These are phyloP conservation scores for Dendrocincla fuliginosa DNA, from an alignment of 2,797 vertebrate species.

Conservation along the genomic window DNA sequence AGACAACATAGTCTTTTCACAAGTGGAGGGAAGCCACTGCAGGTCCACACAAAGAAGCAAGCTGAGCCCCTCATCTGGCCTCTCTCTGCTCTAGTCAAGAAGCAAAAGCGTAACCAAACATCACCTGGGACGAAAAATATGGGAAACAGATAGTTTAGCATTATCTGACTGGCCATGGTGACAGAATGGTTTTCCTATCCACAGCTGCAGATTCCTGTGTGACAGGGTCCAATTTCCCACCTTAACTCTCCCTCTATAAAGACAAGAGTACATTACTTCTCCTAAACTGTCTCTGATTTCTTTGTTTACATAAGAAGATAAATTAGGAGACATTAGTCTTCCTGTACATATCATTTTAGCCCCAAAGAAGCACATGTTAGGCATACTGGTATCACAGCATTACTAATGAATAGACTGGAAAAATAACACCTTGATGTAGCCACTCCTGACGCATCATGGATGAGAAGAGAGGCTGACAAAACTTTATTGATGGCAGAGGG, in stretches of 20 bases:
- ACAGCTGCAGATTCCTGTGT: not conserved
- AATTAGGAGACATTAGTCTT: not conserved
- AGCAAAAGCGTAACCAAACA: not conserved
- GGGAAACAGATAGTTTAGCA: not conserved
- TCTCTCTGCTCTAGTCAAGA: not conserved
- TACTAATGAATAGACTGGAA: not conserved
- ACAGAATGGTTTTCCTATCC: not conserved
- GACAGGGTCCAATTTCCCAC: not conserved
- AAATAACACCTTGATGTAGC: not conserved
- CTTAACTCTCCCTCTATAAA: not conserved
- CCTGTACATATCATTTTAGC: not conserved
- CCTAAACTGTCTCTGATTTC: not conserved
- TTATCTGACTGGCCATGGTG: accelerated
- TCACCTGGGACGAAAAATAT: not conserved
- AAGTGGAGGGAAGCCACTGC: not conserved
- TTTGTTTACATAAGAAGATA: not conserved
- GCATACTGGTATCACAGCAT: not conserved
- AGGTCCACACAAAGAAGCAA: not conserved
- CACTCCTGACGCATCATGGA: not conserved
- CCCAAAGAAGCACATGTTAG: not conserved
- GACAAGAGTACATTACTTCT: not conserved
- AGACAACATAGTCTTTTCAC: not conserved
- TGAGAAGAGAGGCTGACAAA: not conserved
- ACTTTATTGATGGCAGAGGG: not conserved
- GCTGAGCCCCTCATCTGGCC: not conserved